These are phyloP conservation scores for Pyrgus malvae DNA, from an alignment of 2,888 invertebrate genomes.

Conservation along the genomic window DNA sequence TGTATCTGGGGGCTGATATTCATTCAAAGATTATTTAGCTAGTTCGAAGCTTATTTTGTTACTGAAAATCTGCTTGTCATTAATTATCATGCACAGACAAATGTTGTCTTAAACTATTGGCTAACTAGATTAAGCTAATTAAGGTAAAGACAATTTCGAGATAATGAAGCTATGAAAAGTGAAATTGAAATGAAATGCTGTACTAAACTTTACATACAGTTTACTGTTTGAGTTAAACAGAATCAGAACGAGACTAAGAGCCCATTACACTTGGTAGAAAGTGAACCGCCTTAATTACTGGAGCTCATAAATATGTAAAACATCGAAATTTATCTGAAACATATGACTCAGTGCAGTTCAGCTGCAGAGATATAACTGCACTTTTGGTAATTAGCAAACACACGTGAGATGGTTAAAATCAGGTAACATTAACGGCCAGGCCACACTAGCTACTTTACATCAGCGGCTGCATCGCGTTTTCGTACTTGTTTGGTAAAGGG, in stretches of 20 bases:
- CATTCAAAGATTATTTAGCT: background rate
- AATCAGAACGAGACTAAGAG: conserved; percentile 52
- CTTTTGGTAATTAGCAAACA: no score
- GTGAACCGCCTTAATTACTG: conserved; percentile 40
- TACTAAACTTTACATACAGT: conserved; percentile 10
- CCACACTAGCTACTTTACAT: no score
- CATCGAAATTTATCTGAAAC: conserved; percentile 10
- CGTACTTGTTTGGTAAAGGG: no score
- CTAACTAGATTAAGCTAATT: no score
- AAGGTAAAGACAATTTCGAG: background rate
- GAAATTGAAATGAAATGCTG: conserved; percentile 16
- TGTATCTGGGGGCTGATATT: no score
- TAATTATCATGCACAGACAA: no score
- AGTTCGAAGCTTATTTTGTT: no score
- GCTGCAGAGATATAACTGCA: background rate
- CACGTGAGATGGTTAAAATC: no score
- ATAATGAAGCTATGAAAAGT: conserved; percentile 6
- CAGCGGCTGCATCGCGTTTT: no score
- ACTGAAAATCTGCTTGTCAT: no score
- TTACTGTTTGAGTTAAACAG: conserved; percentile 21
- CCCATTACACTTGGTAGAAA: conserved; percentile 46
- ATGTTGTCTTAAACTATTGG: no score
- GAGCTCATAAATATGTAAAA: conserved; percentile 40
- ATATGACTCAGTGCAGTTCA: background rate
- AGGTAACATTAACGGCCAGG: no score